Evolutionary conservation across 2,888 invertebrate genomes (phyloP).

Genomic region (Callyntrura guangdongensis): DNA sequence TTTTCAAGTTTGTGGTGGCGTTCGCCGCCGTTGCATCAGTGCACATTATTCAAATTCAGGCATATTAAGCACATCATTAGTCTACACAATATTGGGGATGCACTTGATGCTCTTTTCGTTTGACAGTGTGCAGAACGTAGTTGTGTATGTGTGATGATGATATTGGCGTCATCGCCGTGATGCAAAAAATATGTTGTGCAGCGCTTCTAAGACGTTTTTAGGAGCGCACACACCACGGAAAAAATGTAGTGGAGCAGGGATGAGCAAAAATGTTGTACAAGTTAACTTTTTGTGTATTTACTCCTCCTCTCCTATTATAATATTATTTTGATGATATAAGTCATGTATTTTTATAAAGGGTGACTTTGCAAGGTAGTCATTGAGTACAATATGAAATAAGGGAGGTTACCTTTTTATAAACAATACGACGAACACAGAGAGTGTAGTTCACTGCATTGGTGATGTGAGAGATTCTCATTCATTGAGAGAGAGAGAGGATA

Average conservation of each 20-base stretch:
- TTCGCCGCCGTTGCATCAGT: too few species aligned
- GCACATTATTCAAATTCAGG: too few species aligned
- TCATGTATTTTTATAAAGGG: constrained; percentile 60
- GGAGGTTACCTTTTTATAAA: constrained; percentile 75
- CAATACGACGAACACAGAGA: constrained; percentile 14
- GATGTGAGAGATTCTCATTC: constrained; percentile 35
- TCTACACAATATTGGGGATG: too few species aligned
- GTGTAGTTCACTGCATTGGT: neutral
- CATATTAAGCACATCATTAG: too few species aligned
- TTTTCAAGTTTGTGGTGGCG: too few species aligned
- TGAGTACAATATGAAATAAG: constrained; percentile 77
- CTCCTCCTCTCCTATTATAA: constrained; percentile 15
- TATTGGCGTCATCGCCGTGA: too few species aligned
- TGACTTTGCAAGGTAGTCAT: constrained; percentile 81
- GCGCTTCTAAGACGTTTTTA: too few species aligned
- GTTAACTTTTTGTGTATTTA: constrained; percentile 56
- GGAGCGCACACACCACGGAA: too few species aligned
- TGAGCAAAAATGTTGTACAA: neutral
- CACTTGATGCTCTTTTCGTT: too few species aligned
- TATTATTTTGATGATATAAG: constrained; percentile 21
- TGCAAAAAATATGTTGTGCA: too few species aligned
- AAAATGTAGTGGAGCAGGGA: neutral
- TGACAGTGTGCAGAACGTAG: too few species aligned
- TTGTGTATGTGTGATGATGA: too few species aligned
- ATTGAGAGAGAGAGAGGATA: constrained; percentile 40